A percentile compares a stretch with the other conserved stretches of the same genome.
These are phyloP conservation scores for Calliopsis andreniformis DNA, from an alignment of 1,140 invertebrate genomes.

Conservation along the genomic window DNA sequence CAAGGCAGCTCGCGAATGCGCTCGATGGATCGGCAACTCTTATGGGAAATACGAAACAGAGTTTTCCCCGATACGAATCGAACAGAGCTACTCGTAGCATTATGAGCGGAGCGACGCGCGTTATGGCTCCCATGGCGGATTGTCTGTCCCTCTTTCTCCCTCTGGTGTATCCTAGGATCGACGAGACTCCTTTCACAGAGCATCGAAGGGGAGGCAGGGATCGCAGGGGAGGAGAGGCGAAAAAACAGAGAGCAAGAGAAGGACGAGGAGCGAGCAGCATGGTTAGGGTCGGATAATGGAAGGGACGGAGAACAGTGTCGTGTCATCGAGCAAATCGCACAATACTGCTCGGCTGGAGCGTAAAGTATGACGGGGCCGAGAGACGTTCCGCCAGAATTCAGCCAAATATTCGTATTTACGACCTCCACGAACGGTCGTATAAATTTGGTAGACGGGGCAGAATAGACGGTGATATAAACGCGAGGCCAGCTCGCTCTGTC, in stretches of 20 bases:
- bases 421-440: neutral
- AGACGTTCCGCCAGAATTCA: constrained; percentile 34
- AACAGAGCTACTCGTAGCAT: neutral
- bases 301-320: constrained; percentile 60
- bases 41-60: constrained; percentile 21
- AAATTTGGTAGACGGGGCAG: neutral
- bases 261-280: constrained; percentile 7
- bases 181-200: constrained; percentile 39
- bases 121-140: constrained; percentile 41
- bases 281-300: constrained; percentile 59
- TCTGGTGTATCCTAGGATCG: constrained; percentile 30
- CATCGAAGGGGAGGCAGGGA: constrained; percentile 1
- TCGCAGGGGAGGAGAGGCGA: neutral
- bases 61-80: constrained; percentile 3
- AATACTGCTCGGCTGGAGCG: constrained; percentile 41
- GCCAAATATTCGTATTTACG: constrained; percentile 40
- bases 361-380: constrained; percentile 1
- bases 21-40: constrained; percentile 19
- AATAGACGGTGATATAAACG: neutral
- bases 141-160: too few relatives aligned
- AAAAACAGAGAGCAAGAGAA: constrained; percentile 8
- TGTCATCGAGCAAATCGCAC: constrained; percentile 62
- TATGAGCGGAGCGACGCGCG: constrained; percentile 1
- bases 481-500: neutral
- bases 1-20: too few relatives aligned